phyloP scores from a whole-genome alignment of 2,888 invertebrate species.

The Ethmia dodecea region DNA sequence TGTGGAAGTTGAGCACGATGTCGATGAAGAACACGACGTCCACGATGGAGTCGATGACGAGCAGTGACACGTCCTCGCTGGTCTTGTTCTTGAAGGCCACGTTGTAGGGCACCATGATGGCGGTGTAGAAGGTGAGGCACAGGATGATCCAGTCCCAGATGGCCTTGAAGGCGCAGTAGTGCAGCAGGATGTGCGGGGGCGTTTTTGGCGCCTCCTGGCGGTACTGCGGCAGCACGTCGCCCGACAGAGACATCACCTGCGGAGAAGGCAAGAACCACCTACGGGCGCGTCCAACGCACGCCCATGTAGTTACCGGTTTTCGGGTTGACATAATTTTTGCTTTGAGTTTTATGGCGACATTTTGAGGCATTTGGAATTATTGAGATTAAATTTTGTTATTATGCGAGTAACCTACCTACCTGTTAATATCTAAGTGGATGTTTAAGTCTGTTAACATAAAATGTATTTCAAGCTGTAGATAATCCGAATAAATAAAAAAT shows the following conservation, averaged over 20 bases:
- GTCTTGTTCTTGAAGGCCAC: slow-evolving; percentile 99
- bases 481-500: no score
- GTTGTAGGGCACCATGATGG: slow-evolving; percentile 99
- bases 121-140: slow-evolving; percentile 99
- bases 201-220: slow-evolving; percentile 99
- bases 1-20: slow-evolving; percentile 99
- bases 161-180: slow-evolving; percentile 99
- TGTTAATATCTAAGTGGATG: no score
- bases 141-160: slow-evolving; percentile 99
- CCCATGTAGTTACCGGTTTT: no score
- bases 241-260: slow-evolving; percentile 93
- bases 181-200: slow-evolving; percentile 98
- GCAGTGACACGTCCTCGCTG: slow-evolving; percentile 95
- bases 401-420: no score
- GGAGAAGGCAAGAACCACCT: slow-evolving; percentile 6
- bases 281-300: slow-evolving; percentile 14
- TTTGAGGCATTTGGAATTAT: no score
- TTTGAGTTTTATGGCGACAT: no score
- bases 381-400: no score
- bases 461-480: no score
- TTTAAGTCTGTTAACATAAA: no score
- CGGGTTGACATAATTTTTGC: no score
- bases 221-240: slow-evolving; percentile 98
- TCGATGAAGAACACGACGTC: slow-evolving; percentile 99
- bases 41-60: slow-evolving; percentile 98